Evolutionary conservation across 1,140 invertebrate species (phyloP), one percentile per base, ranked within the genome.

Genomic region (Nasonia vitripennis): DNA sequence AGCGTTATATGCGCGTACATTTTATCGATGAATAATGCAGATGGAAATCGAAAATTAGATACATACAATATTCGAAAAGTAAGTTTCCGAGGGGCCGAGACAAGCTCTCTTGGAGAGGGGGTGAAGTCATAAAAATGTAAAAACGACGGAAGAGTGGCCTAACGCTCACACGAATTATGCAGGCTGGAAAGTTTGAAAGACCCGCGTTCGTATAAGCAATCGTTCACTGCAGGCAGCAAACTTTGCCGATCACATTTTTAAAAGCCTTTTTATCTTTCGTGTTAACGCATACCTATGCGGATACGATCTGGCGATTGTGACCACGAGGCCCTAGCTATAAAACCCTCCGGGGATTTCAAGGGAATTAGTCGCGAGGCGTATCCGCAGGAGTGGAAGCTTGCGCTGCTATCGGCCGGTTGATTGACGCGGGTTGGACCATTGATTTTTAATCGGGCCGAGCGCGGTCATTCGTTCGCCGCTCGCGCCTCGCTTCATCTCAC

Each of bases 371-470:
- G 4, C 27, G 0, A 27, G 62, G 7, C 12, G 2, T 27, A 71
- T 71, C 68, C 27, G 68, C 23, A 34, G 2, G 62, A 17, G 17
- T n/a, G 20, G 62, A n/a, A n/a, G 7, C 17, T 67, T n/a, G 70
- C 4, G 45, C 0, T 9, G n/a, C 75, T 48, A 48, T 31, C n/a
- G 45, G n/a, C 48, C 41, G 75, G 3, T 37, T 71, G 34, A 81
- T 81, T 31, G 79, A 70, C 68, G 78, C 55, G 20, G 41, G 10
- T 23, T 20, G 48, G 41, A 4, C 34, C 78, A 75, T 85, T 85
- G 78, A 82, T 86, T 86, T 86, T 86, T 86, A 71, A 86, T 78
- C 55, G 79, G 51, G 20, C 23, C 17, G 12, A 9, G 12, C 37
- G 17, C 62, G 11, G n/a, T 75, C 70, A n/a, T 45, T 75, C 62